Evolutionary conservation across 2,113 vertebrate species (phyloP).

Genomic region (Chaenogobius annularis): DNA sequence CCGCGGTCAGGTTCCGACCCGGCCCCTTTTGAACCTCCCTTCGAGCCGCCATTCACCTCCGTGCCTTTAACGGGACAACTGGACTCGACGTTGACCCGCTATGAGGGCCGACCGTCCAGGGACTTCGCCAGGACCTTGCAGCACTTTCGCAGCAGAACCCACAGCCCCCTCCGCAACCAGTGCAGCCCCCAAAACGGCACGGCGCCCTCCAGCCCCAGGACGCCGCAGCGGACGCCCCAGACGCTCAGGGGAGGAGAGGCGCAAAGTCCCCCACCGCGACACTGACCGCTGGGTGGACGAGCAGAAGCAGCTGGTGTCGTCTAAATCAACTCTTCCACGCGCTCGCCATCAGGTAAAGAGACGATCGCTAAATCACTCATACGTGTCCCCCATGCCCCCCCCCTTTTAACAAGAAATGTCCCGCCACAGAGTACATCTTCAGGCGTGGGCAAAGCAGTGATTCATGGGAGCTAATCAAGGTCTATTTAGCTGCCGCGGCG

Average conservation of each 20-base stretch:
- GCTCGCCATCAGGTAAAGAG: slow-evolving; percentile 85
- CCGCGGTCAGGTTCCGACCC: slow-evolving; percentile 63
- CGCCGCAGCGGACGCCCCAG: slow-evolving; percentile 73
- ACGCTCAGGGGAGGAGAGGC: slow-evolving; percentile 71
- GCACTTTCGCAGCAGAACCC: slow-evolving; percentile 33
- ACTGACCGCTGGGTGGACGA: slow-evolving; percentile 85
- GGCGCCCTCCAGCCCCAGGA: slow-evolving; percentile 63
- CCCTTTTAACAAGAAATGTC: slow-evolving; percentile 47
- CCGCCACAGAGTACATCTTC: slow-evolving; percentile 41
- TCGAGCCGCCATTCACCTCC: slow-evolving; percentile 27
- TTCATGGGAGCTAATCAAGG: slow-evolving; percentile 51
- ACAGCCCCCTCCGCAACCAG: slow-evolving; percentile 52
- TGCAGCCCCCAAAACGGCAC: slow-evolving; percentile 53
- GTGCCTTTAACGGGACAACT: slow-evolving; percentile 41
- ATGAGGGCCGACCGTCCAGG: slow-evolving; percentile 37
- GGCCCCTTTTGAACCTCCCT: slow-evolving; percentile 49
- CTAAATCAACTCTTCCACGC: slow-evolving; percentile 80
- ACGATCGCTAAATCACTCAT: slow-evolving; percentile 38
- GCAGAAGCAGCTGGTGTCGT: slow-evolving; percentile 86
- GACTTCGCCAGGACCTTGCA: slow-evolving; percentile 30
- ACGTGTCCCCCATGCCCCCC: slow-evolving; percentile 9
- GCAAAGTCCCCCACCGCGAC: slow-evolving; percentile 81
- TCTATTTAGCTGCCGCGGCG: slow-evolving; percentile 50
- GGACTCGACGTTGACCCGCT: slow-evolving; percentile 30
- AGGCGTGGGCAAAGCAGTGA: slow-evolving; percentile 55